phyloP scores from a whole-genome alignment of 2,888 invertebrate genomes.

The Mythimna vitellina region DNA sequence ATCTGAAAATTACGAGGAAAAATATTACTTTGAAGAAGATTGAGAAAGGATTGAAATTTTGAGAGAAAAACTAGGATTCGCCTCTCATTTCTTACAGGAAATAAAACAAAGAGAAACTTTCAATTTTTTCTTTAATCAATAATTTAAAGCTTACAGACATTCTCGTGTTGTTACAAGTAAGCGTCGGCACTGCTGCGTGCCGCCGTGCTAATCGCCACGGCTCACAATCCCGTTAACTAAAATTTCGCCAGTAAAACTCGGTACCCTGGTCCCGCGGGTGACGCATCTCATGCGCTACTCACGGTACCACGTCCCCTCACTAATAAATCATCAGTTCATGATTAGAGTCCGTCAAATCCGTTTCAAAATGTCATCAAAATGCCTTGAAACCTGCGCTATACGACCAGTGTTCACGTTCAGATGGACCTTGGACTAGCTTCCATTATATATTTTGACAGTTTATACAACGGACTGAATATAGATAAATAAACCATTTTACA shows the following conservation, averaged over 20 bases:
- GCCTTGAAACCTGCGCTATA: conserved; percentile 66
- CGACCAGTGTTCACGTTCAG: conserved; percentile 56
- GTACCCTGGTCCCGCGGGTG: conserved; percentile 68
- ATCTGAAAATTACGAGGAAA: conserved; percentile 42
- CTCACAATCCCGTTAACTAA: conserved; percentile 74
- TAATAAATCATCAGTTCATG: conserved; percentile 73
- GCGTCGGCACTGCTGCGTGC: conserved; percentile 65
- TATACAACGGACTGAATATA: conserved; percentile 53
- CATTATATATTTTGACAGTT: conserved; percentile 52
- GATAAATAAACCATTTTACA: conserved; percentile 60
- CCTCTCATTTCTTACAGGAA: conserved; percentile 43
- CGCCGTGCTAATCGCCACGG: conserved; percentile 67
- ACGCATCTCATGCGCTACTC: conserved; percentile 75
- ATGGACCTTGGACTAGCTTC: conserved; percentile 49
- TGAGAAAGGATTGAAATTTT: background rate
- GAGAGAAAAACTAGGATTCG: background rate
- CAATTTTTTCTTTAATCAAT: conserved; percentile 89
- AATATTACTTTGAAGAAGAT: conserved; percentile 13
- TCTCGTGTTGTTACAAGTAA: conserved; percentile 79
- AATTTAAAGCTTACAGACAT: conserved; percentile 90
- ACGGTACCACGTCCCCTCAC: conserved; percentile 60
- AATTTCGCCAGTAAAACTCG: conserved; percentile 78
- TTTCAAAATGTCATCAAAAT: conserved; percentile 72
- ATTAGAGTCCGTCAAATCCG: conserved; percentile 74
- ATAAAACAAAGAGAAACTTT: conserved; percentile 84